Evolutionary conservation across 1,140 invertebrate genomes (phyloP), one percentile per base, ranked within the genome.

Genomic region (Sycobia sp.): DNA sequence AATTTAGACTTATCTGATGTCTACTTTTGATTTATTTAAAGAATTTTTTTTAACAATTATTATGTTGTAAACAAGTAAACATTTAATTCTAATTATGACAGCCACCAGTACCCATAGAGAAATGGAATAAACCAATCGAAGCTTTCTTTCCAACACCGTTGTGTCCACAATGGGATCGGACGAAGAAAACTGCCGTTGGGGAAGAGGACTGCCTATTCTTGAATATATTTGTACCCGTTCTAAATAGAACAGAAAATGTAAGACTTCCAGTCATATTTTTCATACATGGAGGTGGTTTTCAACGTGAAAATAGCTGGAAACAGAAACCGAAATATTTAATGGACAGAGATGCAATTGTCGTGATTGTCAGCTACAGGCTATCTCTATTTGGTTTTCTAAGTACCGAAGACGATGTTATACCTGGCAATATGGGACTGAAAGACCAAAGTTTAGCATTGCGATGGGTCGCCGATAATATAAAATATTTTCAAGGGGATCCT

Each of bases 361-460:
- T 32, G 11, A 32, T 11, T 4, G 29, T 32, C 5, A 32, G 11
- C 11, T 32, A 32, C 11, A 4, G 29, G 29, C 29, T 32, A 32
- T 32, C 29, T 32, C n/a, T 4, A 41, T 8, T 9, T 81, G 84
- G 84, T 34, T 32, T 32, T 11, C 4, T 32, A 11, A 32, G 29
- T 11, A 32, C 29, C 5, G 29, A 11, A 4, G 29, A 32, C 29
- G 4, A 4, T 4, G 4, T 32, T 4, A 11, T 32, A 4, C 29
- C 29, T 32, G 29, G 29, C 11, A 32, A 32, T 32, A 7, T 32
- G 29, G 29, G 29, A 4, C 11, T 32, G 11, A 32, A 32, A 11
- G 29, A 32, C 11, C 29, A 32, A 11, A 11, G 4, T 32, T 4
- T 7, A 11, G 29, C 29, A 7, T 11, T 32, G 29, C 29, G 29